A percentile compares a stretch with the other conserved stretches of the same genome.
These are phyloP conservation scores for Brotula barbata DNA, from an alignment of 2,797 vertebrate species.

Conservation along the genomic window DNA sequence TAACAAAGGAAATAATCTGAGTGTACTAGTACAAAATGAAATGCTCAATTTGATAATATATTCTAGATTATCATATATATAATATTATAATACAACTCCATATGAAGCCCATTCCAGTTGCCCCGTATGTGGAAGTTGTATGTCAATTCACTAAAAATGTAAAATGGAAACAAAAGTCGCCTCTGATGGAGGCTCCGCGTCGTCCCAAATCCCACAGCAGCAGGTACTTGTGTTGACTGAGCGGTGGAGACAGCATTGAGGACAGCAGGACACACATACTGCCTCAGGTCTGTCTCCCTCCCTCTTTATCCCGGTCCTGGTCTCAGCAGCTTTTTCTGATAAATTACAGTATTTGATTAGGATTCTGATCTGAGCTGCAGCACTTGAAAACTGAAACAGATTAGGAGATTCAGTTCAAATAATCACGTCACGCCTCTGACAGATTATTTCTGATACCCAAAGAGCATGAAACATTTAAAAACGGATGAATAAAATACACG, in stretches of 20 bases:
- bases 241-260: slow-evolving; percentile 29
- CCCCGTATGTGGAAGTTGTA: slow-evolving; percentile 28
- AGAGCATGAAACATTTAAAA: slow-evolving; percentile 23
- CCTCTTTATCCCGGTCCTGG: slow-evolving; percentile 18
- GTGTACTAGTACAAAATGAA: too few relatives aligned
- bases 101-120: slow-evolving; percentile 22
- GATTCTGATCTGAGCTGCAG: slow-evolving; percentile 37
- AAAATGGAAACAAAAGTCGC: slow-evolving; percentile 21
- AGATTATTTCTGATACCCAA: slow-evolving; percentile 33
- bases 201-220: slow-evolving; percentile 27
- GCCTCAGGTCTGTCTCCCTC: slow-evolving; percentile 68
- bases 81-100: slow-evolving; percentile 31
- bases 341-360: slow-evolving; percentile 19
- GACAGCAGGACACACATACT: slow-evolving; percentile 60
- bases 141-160: slow-evolving; percentile 25
- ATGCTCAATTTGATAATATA: too few relatives aligned
- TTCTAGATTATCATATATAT: too few relatives aligned
- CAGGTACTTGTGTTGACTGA: slow-evolving; percentile 10
- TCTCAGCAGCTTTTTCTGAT: slow-evolving; percentile 36
- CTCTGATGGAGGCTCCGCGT: slow-evolving; percentile 7
- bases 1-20: slow-evolving; percentile 38
- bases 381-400: slow-evolving; percentile 19
- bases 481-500: slow-evolving; percentile 9
- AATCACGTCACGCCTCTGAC: too few relatives aligned
- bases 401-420: too few relatives aligned